phyloP scores from a whole-genome alignment of 1,140 invertebrate genomes.

The Drosophila tani region DNA sequence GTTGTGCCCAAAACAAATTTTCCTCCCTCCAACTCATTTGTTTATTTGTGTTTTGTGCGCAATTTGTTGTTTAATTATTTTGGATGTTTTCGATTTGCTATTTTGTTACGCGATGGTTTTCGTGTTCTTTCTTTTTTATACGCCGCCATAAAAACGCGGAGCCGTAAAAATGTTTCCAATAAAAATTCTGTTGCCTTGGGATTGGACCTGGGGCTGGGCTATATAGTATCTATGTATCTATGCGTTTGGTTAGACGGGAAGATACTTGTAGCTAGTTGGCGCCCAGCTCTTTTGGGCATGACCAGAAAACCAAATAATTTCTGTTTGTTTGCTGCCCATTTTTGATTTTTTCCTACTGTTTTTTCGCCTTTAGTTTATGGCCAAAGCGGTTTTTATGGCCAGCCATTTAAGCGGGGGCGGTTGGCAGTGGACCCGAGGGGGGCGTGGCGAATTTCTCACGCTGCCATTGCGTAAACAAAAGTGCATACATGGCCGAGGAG shows the following conservation, averaged over 20 bases:
- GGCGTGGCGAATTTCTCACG: constrained; percentile 68
- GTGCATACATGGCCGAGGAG: constrained; percentile 3
- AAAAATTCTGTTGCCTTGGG: constrained; percentile 57
- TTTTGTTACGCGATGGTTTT: constrained; percentile 54
- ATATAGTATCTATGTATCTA: constrained; percentile 29
- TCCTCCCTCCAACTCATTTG: constrained; percentile 15
- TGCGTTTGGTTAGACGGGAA: background rate
- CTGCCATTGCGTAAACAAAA: constrained; percentile 64
- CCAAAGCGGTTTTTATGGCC: constrained; percentile 58
- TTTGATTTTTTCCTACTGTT: constrained; percentile 23
- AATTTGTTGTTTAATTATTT: constrained; percentile 67
- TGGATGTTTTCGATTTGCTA: constrained; percentile 62
- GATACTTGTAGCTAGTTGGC: constrained; percentile 49
- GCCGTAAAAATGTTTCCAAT: constrained; percentile 74
- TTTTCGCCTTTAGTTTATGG: constrained; percentile 43
- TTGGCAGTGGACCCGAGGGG: constrained; percentile 1
- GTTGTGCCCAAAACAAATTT: constrained; percentile 4
- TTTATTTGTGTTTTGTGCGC: constrained; percentile 62
- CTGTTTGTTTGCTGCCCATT: constrained; percentile 53
- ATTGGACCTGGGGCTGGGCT: constrained; percentile 29
- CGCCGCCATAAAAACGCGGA: constrained; percentile 63
- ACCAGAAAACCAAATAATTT: constrained; percentile 82
- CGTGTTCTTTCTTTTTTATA: constrained; percentile 53
- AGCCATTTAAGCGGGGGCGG: constrained; percentile 25
- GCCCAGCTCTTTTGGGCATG: constrained; percentile 68